These are phyloP conservation scores for Misgurnus mizolepis DNA, from an alignment of 2,113 vertebrate species.

Conservation along the genomic window DNA sequence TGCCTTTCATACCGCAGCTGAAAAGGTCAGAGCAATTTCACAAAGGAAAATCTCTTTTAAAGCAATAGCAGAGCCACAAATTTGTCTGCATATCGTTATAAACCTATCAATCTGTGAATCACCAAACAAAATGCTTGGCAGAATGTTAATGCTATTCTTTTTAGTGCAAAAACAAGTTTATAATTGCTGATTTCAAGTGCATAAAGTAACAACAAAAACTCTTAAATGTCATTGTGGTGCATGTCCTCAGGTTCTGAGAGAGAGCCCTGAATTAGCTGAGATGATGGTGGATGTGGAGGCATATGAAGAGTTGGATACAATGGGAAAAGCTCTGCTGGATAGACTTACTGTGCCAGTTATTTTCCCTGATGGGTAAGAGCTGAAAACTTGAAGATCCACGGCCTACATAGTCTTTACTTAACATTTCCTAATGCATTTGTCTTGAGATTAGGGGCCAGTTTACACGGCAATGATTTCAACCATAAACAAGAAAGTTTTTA, in stretches of 20 bases:
- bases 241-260: conserved; percentile 82
- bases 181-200: no score
- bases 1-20: conserved; percentile 86
- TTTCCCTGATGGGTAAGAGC: conserved; percentile 93
- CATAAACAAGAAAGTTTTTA: no score
- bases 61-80: background rate
- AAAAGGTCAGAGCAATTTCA: conserved; percentile 76
- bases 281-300: conserved; percentile 78
- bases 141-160: no score
- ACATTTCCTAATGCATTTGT: no score
- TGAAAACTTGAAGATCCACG: background rate
- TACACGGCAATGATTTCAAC: no score
- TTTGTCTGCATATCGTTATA: background rate
- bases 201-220: background rate
- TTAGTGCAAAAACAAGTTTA: no score
- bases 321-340: conserved; percentile 92
- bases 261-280: conserved; percentile 80
- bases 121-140: background rate
- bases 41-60: background rate
- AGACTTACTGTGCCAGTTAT: conserved; percentile 90
- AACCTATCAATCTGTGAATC: background rate
- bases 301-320: conserved; percentile 89
- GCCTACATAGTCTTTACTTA: no score
- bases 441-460: no score
- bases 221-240: conserved; percentile 46